These are phyloP conservation scores for Oconnorella tubifera DNA, from an alignment of 2,888 invertebrate genomes.

Conservation along the genomic window DNA sequence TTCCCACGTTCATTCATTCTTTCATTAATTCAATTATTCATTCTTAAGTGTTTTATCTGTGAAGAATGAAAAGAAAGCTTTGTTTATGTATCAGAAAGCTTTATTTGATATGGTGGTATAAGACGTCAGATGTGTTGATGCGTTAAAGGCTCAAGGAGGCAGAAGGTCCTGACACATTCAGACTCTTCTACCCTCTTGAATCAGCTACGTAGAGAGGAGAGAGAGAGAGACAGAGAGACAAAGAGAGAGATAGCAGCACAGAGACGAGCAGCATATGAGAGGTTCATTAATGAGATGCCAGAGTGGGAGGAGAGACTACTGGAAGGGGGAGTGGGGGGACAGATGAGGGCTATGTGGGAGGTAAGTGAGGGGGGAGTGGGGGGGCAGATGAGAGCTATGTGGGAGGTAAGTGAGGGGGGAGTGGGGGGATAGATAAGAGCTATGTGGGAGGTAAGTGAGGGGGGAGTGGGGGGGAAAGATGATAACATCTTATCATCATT, in stretches of 20 bases:
- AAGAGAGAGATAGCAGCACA: constrained; percentile 49
- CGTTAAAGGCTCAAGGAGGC: no score
- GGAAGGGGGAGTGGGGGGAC: constrained; percentile 50
- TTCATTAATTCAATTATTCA: no score
- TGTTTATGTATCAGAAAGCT: no score
- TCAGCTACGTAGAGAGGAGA: constrained; percentile 52
- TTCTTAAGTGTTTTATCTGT: no score
- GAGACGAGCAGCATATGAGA: constrained; percentile 55
- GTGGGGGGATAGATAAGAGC: constrained; percentile 57
- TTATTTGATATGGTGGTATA: no score
- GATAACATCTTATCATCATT: background rate
- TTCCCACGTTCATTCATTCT: no score
- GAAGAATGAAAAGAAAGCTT: no score
- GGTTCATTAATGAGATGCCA: constrained; percentile 53
- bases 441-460: constrained; percentile 62
- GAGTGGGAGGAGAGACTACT: constrained; percentile 60
- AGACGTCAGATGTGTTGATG: no score
- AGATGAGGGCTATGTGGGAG: constrained; percentile 63
- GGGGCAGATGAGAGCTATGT: constrained; percentile 60
- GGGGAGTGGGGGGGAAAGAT: constrained; percentile 40
- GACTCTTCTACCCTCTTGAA: no score
- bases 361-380: constrained; percentile 48
- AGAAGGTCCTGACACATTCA: no score
- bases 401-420: constrained; percentile 59
- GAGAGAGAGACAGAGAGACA: constrained; percentile 48